A percentile compares a stretch with the other conserved stretches of the same genome.
These are phyloP conservation scores for Megathymus violae DNA, from an alignment of 1,140 invertebrate genomes.

Conservation along the genomic window DNA sequence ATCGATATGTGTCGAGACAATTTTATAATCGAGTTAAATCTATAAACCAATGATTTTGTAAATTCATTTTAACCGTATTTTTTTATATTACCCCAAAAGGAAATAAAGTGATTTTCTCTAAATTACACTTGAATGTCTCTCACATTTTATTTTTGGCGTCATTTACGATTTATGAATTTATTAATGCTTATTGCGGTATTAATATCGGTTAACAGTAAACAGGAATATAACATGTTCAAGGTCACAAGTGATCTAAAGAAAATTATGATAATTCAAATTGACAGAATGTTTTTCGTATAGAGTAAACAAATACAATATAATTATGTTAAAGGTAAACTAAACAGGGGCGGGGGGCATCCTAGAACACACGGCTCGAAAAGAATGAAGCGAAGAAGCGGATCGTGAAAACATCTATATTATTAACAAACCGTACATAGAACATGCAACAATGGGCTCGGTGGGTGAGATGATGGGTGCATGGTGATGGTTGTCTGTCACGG, in stretches of 20 bases:
- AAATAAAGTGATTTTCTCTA: too few species aligned
- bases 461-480: slow-evolving; percentile 64
- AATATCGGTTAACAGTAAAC: too few species aligned
- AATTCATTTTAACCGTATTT: too few species aligned
- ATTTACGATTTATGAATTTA: not conserved
- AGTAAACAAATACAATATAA: slow-evolving; percentile 12
- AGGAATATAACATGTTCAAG: too few species aligned
- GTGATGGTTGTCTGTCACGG: slow-evolving; percentile 73
- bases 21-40: too few species aligned
- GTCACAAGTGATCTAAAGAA: not conserved
- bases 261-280: not conserved
- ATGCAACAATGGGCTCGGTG: slow-evolving; percentile 60
- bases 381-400: slow-evolving; percentile 70
- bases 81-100: too few species aligned
- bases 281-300: not conserved
- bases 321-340: slow-evolving; percentile 13
- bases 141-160: not conserved
- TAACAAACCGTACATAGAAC: slow-evolving; percentile 67
- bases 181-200: too few species aligned
- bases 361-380: slow-evolving; percentile 43
- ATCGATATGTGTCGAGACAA: too few species aligned
- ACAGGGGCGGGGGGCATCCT: slow-evolving; percentile 19
- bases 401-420: slow-evolving; percentile 63
- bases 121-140: too few species aligned
- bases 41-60: too few species aligned